Evolutionary conservation across 2,797 vertebrate genomes (phyloP).

Genomic region (Anas capensis): DNA sequence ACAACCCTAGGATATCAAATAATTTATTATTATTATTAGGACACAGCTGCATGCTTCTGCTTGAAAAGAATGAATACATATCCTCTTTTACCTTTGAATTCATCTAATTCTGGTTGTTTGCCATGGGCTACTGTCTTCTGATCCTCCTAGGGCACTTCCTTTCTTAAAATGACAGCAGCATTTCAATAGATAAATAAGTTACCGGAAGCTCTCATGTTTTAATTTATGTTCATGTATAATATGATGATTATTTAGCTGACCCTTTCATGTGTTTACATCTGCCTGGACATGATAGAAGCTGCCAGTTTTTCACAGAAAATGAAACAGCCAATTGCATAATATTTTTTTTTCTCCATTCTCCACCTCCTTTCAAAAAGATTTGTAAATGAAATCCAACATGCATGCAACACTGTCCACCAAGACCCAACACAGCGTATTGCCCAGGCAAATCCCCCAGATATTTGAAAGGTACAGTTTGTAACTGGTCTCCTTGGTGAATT

Average conservation of each 20-base stretch:
- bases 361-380: neutral
- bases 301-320: neutral
- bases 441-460: neutral
- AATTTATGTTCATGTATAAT: neutral
- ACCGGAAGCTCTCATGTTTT: neutral
- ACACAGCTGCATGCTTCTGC: neutral
- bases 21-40: neutral
- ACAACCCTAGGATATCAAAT: neutral
- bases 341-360: neutral
- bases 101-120: neutral
- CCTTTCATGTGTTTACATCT: neutral
- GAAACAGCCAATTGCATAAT: neutral
- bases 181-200: constrained; percentile 20
- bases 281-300: neutral
- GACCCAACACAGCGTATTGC: neutral
- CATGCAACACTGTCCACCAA: neutral
- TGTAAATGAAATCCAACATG: neutral
- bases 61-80: neutral
- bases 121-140: neutral
- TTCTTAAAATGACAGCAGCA: constrained; percentile 15
- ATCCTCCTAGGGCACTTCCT: neutral
- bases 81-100: constrained; percentile 23
- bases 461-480: neutral
- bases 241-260: neutral
- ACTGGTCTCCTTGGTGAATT: neutral